These are phyloP conservation scores for Drosophila birchii DNA, from an alignment of 2,888 invertebrate genomes.

Conservation along the genomic window DNA sequence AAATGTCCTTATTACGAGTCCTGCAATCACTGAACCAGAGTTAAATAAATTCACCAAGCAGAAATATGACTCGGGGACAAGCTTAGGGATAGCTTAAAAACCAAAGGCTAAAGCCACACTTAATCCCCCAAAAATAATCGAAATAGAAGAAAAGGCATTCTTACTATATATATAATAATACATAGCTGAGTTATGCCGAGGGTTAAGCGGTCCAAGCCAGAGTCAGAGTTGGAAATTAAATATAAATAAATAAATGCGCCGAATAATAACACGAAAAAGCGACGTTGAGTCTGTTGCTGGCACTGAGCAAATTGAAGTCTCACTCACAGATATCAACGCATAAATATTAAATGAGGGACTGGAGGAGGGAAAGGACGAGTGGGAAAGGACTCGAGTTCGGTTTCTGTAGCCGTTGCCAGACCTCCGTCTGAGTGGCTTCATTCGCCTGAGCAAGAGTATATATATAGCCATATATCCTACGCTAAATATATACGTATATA, in stretches of 20 bases:
- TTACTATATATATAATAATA: not conserved
- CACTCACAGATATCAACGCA: slow-evolving; percentile 74
- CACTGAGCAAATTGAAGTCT: slow-evolving; percentile 69
- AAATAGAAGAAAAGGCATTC: not conserved
- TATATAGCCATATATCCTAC: not conserved
- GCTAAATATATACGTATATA: not conserved
- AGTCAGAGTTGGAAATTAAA: slow-evolving; percentile 50
- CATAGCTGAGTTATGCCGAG: not conserved
- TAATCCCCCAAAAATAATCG: slow-evolving; percentile 5
- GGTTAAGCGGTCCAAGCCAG: not conserved
- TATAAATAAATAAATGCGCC: slow-evolving; percentile 66
- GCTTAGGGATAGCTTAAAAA: too few relatives aligned
- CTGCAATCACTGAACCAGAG: not conserved
- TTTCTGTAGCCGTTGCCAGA: slow-evolving; percentile 23
- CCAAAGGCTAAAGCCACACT: not conserved
- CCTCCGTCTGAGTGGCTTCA: slow-evolving; percentile 77
- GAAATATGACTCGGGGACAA: not conserved
- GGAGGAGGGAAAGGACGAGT: not conserved
- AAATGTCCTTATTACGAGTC: slow-evolving; percentile 7
- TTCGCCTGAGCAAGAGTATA: slow-evolving; percentile 58
- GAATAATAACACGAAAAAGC: slow-evolving; percentile 15
- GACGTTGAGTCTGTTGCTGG: slow-evolving; percentile 13
- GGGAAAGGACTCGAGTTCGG: slow-evolving; percentile 3
- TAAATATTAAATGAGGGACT: slow-evolving; percentile 72
- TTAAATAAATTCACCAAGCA: not conserved